Percentiles rank a stretch among this genome's conserved stretches.
phyloP scores from a whole-genome alignment of 2,888 invertebrate species.

The Tipula helvola region DNA sequence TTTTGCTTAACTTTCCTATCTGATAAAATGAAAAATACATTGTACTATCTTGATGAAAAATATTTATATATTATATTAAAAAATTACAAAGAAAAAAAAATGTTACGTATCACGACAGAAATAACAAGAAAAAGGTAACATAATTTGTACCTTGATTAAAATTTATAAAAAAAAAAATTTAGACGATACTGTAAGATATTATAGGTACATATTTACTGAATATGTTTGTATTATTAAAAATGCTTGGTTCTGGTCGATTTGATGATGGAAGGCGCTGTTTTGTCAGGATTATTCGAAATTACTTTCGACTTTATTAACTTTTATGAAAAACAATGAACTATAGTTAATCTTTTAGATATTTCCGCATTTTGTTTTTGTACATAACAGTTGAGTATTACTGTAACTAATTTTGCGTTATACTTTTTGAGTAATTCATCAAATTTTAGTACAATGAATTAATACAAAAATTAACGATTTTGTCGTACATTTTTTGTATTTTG shows the following conservation, averaged over 20 bases:
- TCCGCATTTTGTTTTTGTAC: no score
- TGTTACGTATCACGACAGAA: background rate
- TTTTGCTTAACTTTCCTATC: background rate
- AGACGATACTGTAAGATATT: background rate
- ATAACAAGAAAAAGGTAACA: background rate
- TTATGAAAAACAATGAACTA: no score
- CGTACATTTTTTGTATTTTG: no score
- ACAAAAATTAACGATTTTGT: no score
- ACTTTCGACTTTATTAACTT: no score
- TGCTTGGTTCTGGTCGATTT: background rate
- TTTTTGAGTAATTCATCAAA: no score
- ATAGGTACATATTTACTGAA: background rate
- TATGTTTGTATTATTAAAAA: background rate
- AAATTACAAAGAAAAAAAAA: background rate
- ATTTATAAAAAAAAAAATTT: background rate
- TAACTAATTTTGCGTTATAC: no score
- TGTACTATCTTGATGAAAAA: background rate
- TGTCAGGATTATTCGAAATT: no score
- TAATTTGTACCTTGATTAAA: slow-evolving; percentile 4
- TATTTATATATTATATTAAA: background rate
- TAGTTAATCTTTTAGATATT: no score
- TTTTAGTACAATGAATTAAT: no score
- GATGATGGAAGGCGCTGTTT: background rate
- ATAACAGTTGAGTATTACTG: no score
- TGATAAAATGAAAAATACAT: background rate